phyloP scores from a whole-genome alignment of 2,888 invertebrate genomes.

The Mesoligia furuncula region DNA sequence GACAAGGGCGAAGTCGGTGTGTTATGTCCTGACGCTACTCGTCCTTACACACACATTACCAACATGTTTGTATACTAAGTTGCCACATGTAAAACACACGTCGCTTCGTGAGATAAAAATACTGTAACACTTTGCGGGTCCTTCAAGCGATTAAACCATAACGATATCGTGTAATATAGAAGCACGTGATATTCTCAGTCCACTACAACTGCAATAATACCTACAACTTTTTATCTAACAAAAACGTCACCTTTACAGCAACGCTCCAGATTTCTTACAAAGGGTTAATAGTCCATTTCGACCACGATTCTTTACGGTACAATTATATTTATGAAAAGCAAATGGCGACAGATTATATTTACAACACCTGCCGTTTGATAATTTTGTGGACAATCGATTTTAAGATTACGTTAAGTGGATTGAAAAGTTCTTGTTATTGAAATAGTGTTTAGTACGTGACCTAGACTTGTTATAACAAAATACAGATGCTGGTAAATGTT shows the following conservation, averaged over 20 bases:
- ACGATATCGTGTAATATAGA: not conserved
- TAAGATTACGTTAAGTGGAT: slow-evolving; percentile 43
- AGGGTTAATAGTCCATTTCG: slow-evolving; percentile 56
- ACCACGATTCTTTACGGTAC: slow-evolving; percentile 57
- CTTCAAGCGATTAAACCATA: not conserved
- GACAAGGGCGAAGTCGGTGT: too few relatives aligned
- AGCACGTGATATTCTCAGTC: not conserved
- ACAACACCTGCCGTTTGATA: slow-evolving; percentile 56
- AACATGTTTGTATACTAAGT: too few relatives aligned
- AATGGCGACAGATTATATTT: slow-evolving; percentile 52
- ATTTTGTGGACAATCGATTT: slow-evolving; percentile 58
- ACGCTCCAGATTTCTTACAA: slow-evolving; percentile 27
- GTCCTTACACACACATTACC: too few relatives aligned
- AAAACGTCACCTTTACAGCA: slow-evolving; percentile 7
- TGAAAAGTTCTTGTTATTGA: slow-evolving; percentile 25
- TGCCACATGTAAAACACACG: too few relatives aligned
- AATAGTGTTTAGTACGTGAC: slow-evolving; percentile 33
- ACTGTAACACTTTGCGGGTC: not conserved
- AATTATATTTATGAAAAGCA: slow-evolving; percentile 51
- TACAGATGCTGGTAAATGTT: not conserved
- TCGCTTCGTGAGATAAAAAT: too few relatives aligned
- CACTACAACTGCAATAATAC: slow-evolving; percentile 5
- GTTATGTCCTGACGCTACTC: too few relatives aligned
- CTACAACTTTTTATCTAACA: not conserved
- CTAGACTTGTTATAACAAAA: not conserved